phyloP scores from a whole-genome alignment of 2,113 vertebrate genomes.

The Lanius collurio region DNA sequence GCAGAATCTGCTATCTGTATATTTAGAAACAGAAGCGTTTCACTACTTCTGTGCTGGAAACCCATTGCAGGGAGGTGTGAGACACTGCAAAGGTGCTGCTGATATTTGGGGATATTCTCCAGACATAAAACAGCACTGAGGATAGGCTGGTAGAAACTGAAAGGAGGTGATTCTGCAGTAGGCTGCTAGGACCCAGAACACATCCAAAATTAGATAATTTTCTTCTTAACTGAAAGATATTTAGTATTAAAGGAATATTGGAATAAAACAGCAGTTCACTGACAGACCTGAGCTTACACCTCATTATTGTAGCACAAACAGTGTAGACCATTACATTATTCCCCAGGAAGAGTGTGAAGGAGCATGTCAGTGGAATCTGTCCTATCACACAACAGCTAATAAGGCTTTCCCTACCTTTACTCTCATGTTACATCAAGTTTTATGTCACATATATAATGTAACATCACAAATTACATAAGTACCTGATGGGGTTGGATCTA shows the following conservation, averaged over 20 bases:
- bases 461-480: neutral
- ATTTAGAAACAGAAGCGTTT: neutral
- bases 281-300: neutral
- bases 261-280: neutral
- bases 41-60: neutral
- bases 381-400: neutral
- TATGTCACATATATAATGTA: neutral
- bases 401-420: neutral
- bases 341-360: neutral
- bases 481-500: neutral
- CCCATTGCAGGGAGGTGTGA: neutral
- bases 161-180: neutral
- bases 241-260: neutral
- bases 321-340: neutral
- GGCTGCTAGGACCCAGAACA: neutral
- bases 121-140: neutral
- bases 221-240: neutral
- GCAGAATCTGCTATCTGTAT: neutral
- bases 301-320: neutral
- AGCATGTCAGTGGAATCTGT: neutral
- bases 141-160: neutral
- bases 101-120: neutral
- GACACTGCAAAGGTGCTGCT: neutral
- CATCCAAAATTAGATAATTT: neutral
- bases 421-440: neutral